Evolutionary conservation across 2,113 vertebrate genomes (phyloP).

Genomic region (Genyomyrus donnyi): DNA sequence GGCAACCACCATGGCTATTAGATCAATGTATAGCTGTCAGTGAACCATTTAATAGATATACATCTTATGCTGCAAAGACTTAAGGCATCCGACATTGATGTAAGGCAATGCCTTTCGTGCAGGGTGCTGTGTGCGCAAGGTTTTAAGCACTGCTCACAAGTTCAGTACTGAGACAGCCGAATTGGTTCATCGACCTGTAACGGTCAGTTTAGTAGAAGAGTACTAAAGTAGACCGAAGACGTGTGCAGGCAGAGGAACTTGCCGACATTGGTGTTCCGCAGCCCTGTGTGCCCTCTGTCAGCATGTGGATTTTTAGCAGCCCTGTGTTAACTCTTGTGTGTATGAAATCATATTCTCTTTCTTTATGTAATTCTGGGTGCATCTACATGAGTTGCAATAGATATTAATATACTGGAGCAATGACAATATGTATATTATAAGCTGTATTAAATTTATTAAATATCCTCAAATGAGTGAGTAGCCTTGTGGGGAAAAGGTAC

Average conservation of each 20-base stretch:
- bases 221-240: not conserved
- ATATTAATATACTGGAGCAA: conserved; percentile 2
- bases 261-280: not conserved
- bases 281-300: not conserved
- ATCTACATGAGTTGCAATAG: not conserved
- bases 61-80: not conserved
- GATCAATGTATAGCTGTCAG: not conserved
- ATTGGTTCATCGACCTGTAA: not conserved
- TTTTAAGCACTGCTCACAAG: not conserved
- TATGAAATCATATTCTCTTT: not conserved
- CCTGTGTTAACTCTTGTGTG: not conserved
- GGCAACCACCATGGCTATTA: not conserved
- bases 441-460: conserved; percentile 9
- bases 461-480: not conserved
- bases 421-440: not conserved
- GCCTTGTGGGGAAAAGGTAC: not conserved
- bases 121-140: not conserved
- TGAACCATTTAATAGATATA: not conserved
- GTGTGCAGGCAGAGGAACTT: not conserved
- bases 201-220: not conserved
- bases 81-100: not conserved
- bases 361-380: conserved; percentile 8
- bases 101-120: not conserved
- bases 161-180: not conserved
- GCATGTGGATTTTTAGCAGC: not conserved